Evolutionary conservation across 2,113 vertebrate genomes (phyloP).

Genomic region (Campylomormyrus tamandua): DNA sequence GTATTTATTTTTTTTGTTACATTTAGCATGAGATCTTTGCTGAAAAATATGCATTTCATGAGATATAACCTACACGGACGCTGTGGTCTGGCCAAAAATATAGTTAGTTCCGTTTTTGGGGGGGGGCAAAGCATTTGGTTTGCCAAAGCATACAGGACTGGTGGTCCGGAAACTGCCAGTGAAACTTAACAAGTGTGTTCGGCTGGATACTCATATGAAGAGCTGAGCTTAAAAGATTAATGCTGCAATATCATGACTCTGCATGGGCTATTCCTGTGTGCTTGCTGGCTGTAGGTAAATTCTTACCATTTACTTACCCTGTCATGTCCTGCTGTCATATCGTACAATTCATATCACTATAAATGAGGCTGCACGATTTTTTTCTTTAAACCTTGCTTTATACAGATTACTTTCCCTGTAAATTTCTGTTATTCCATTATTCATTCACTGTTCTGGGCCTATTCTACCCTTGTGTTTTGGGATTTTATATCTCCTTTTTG

Average conservation of each 20-base stretch:
- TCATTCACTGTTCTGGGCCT: background rate
- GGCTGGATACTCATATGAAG: slow-evolving; percentile 52
- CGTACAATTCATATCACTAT: background rate
- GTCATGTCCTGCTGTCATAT: background rate
- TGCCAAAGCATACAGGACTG: slow-evolving; percentile 49
- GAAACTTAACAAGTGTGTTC: slow-evolving; percentile 56
- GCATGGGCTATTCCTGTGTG: slow-evolving; percentile 40
- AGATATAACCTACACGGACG: slow-evolving; percentile 28
- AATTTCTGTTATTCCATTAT: background rate
- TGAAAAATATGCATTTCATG: slow-evolving; percentile 20
- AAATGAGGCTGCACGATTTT: background rate
- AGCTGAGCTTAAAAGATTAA: slow-evolving; percentile 51
- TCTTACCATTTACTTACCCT: slow-evolving; percentile 17
- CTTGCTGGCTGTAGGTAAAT: slow-evolving; percentile 43
- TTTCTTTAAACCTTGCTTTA: background rate
- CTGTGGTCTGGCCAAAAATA: slow-evolving; percentile 35
- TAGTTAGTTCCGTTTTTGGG: slow-evolving; percentile 41
- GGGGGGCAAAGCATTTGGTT: slow-evolving; percentile 31
- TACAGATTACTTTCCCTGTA: background rate
- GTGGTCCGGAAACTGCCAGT: slow-evolving; percentile 57
- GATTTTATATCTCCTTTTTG: background rate
- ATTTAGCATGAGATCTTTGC: slow-evolving; percentile 20
- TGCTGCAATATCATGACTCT: slow-evolving; percentile 56
- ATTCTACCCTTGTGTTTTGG: background rate
- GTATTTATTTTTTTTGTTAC: background rate